Evolutionary conservation across 2,113 vertebrate species (phyloP).

Genomic region (Prietella phreatophila): DNA sequence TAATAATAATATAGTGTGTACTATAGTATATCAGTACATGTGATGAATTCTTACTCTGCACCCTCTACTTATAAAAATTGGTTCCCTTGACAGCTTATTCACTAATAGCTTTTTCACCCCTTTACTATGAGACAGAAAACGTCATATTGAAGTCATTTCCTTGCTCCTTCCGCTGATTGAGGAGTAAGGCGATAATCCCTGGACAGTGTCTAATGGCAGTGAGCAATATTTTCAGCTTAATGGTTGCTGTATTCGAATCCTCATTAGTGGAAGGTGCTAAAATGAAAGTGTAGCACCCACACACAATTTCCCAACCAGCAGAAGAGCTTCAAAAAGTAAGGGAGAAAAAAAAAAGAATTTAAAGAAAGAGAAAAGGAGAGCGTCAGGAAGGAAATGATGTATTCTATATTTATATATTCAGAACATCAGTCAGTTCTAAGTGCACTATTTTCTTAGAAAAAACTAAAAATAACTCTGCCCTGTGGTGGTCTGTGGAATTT

Average conservation of each 20-base stretch:
- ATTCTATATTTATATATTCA: background rate
- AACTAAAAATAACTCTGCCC: background rate
- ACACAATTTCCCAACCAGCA: constrained; percentile 2
- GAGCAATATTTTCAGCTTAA: constrained; percentile 63
- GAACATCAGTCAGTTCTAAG: background rate
- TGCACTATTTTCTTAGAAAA: background rate
- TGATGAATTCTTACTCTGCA: background rate
- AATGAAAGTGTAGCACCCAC: constrained; percentile 26
- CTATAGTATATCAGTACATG: background rate
- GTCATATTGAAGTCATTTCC: constrained; percentile 27
- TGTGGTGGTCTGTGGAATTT: background rate
- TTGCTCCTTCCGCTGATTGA: constrained; percentile 50
- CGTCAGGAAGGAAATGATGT: background rate
- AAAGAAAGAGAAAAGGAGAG: background rate
- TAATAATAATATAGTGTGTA: background rate
- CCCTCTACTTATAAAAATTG: constrained; percentile 5
- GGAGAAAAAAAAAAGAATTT: background rate
- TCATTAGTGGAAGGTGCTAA: constrained; percentile 40
- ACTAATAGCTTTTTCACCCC: constrained; percentile 49
- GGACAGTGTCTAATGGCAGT: constrained; percentile 63
- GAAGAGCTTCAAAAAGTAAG: background rate
- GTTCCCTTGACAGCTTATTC: constrained; percentile 61
- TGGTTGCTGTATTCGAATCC: constrained; percentile 56
- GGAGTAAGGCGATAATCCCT: constrained; percentile 58
- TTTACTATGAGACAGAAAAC: constrained; percentile 63